Evolutionary conservation across 2,797 vertebrate species (phyloP), one percentile per base, ranked within the genome.

Genomic region (Amblyopsis hoosieri): DNA sequence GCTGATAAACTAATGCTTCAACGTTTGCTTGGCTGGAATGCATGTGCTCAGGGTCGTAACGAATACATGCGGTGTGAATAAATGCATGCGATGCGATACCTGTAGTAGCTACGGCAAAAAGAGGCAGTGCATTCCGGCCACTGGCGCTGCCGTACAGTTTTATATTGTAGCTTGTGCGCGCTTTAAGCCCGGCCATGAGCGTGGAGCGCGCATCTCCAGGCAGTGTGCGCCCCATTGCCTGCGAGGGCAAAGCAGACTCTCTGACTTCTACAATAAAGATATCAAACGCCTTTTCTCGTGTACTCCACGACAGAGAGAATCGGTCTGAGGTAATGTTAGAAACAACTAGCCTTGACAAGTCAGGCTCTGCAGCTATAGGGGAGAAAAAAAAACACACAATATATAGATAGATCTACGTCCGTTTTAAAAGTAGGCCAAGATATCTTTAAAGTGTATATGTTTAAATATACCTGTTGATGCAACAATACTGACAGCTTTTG

Each of bases 401-500:
- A 5, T 57, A 17, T 45, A 45, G 8, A 57, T 42, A 6, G 37
- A 42, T 42, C 37, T 42, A 48, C 10, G 10, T 14, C 8, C 47
- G 10, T 4, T 12, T 48, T 14, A 48, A 48, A 12, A 4, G 12
- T 7, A 45, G 46, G 46, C 19, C 5, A 17, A 8, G 45, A 17
- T n/a, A 54, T 61, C 46, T 48, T 57, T 12, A 52, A 58, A 55
- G 71, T 23, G 12, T 54, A 8, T 11, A 49, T 4, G 12, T 7
- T 33, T 13, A 29, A 50, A 80, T 90, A 81, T 97, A 97, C 96
- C 96, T 98, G 96, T 98, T 67, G 94, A 92, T 70, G 92, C 94
- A 70, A 96, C 91, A 87, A 91, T 81, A 86, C 92, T 97, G 94
- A 95, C 76, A 59, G 95, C 91, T 72, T 90, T 87, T 14, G 93